Conservation (phyloP, 2,797 vertebrate genomes). For the Tinamus major region DNA sequence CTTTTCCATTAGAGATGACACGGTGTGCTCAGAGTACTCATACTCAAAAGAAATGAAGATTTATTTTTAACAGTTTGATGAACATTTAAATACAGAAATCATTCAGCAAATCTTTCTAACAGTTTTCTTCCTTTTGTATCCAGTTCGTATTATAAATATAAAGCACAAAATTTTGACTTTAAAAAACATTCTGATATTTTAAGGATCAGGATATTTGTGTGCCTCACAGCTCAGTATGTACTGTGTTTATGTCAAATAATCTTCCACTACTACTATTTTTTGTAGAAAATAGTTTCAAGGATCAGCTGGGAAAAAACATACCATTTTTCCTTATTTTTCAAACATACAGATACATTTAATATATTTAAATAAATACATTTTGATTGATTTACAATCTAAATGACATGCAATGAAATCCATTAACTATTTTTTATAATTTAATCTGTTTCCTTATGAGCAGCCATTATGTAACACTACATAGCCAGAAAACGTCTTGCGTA, state of each 20-base stretch:
- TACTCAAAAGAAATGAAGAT: conserved; percentile 62
- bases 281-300: background rate
- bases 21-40: conserved; percentile 28
- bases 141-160: background rate
- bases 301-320: background rate
- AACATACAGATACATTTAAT: background rate
- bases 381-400: background rate
- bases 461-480: rapidly evolving
- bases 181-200: conserved; percentile 16
- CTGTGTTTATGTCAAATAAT: background rate
- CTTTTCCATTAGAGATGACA: conserved; percentile 81
- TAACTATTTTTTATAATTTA: background rate
- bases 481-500: background rate
- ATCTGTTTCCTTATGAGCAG: background rate
- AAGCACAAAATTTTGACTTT: background rate
- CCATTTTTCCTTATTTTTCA: background rate
- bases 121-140: background rate
- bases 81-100: conserved; percentile 67
- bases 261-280: background rate
- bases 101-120: conserved; percentile 16
- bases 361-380: background rate
- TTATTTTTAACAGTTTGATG: conserved; percentile 73
- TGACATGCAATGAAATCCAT: background rate
- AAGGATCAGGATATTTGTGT: background rate
- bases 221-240: background rate